These are phyloP conservation scores for Acleris emargana DNA, from an alignment of 2,888 invertebrate species.

Conservation along the genomic window DNA sequence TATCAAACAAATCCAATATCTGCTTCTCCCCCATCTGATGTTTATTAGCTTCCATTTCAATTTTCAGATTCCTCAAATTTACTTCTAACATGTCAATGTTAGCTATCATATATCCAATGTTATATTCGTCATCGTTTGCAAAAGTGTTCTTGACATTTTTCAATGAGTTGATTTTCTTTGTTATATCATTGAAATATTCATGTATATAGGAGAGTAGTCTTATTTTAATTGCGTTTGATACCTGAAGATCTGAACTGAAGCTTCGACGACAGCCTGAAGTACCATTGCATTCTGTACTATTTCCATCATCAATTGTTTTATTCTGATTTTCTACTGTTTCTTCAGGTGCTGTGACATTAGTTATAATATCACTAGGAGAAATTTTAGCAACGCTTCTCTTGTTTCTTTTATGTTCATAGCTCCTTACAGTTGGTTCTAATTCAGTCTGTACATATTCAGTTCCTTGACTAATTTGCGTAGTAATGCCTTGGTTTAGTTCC, in stretches of 20 bases:
- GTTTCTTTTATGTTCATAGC: neutral
- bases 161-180: slow-evolving; percentile 46
- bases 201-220: slow-evolving; percentile 50
- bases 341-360: neutral
- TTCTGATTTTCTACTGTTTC: neutral
- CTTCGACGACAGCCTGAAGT: slow-evolving; percentile 30
- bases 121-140: slow-evolving; percentile 44
- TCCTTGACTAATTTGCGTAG: neutral
- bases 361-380: neutral
- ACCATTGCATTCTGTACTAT: slow-evolving; percentile 13
- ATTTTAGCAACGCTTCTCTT: neutral
- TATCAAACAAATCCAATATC: slow-evolving; percentile 53
- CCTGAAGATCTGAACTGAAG: slow-evolving; percentile 16
- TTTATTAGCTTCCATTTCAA: slow-evolving; percentile 45
- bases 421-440: neutral
- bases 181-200: slow-evolving; percentile 50
- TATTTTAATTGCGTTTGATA: slow-evolving; percentile 44
- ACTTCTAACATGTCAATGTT: slow-evolving; percentile 55
- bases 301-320: slow-evolving; percentile 2
- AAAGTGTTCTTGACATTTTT: slow-evolving; percentile 45
- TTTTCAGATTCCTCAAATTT: slow-evolving; percentile 48
- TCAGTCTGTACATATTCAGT: neutral
- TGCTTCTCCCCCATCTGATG: slow-evolving; percentile 46
- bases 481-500: neutral
- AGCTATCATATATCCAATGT: slow-evolving; percentile 57